Conservation (phyloP, 1,140 invertebrate genomes). For the Drosophila bipectinata region DNA sequence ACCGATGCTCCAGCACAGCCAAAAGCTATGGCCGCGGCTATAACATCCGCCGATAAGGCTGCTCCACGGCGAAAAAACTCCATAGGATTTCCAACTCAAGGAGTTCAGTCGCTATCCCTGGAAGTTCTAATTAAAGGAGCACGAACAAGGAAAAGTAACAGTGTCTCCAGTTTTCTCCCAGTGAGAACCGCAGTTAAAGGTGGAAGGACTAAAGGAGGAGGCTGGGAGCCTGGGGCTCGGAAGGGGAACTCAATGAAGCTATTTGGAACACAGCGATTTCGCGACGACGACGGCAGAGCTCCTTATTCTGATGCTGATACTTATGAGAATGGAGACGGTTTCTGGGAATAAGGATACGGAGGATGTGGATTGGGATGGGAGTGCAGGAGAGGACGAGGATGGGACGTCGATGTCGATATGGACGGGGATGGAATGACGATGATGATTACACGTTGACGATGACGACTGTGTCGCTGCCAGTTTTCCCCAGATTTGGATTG, state of each 20-base stretch:
- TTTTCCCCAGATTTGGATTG: slow-evolving; percentile 2
- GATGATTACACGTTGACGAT: slow-evolving; percentile 78
- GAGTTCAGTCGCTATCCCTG: neutral
- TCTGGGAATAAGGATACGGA: slow-evolving; percentile 26
- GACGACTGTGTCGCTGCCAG: slow-evolving; percentile 55
- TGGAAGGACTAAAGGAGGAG: slow-evolving; percentile 3
- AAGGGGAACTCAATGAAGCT: slow-evolving; percentile 66
- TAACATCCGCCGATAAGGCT: neutral
- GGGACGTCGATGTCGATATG: neutral
- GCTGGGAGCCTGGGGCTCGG: neutral
- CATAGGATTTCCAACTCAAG: neutral
- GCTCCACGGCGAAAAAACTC: neutral
- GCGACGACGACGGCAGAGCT: slow-evolving; percentile 52
- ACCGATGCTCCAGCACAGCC: slow-evolving; percentile 13
- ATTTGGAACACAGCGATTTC: slow-evolving; percentile 78
- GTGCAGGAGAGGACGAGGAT: neutral
- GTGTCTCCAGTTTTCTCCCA: neutral
- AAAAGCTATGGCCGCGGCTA: neutral
- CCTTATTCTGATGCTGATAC: slow-evolving; percentile 48
- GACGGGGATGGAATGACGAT: slow-evolving; percentile 56
- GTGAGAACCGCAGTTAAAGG: slow-evolving; percentile 21
- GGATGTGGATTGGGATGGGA: slow-evolving; percentile 34
- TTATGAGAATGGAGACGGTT: slow-evolving; percentile 45
- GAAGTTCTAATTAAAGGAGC: too few relatives aligned
- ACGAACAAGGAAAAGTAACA: neutral